Evolutionary conservation across 2,888 invertebrate genomes (phyloP).

Genomic region (Synergus itoensis): DNA sequence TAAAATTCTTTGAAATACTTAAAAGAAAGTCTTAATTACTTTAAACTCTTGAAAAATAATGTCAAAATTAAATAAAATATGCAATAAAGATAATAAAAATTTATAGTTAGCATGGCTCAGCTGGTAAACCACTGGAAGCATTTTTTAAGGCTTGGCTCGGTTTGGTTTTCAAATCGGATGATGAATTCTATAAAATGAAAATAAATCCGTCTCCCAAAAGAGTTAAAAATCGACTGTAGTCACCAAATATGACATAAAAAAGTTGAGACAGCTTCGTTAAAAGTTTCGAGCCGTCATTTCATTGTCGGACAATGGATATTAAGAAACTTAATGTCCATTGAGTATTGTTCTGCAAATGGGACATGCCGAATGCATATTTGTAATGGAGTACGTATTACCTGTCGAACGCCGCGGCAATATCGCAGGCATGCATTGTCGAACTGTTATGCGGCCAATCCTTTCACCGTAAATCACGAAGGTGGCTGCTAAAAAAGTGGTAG

Average conservation of each 20-base stretch:
- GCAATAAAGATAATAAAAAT: too few relatives aligned
- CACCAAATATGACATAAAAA: background rate
- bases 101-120: too few relatives aligned
- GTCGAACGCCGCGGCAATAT: constrained; percentile 42
- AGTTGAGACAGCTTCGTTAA: constrained; percentile 32
- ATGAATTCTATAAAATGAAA: background rate
- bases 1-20: too few relatives aligned
- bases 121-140: too few relatives aligned
- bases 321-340: constrained; percentile 16
- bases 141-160: too few relatives aligned
- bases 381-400: constrained; percentile 35
- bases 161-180: constrained; percentile 41
- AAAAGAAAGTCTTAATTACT: too few relatives aligned
- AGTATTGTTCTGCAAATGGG: constrained; percentile 38
- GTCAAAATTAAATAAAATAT: too few relatives aligned
- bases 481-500: constrained; percentile 57
- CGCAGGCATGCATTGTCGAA: constrained; percentile 50
- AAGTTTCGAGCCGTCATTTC: background rate
- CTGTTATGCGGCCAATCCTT: constrained; percentile 59
- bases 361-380: constrained; percentile 39
- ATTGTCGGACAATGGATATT: constrained; percentile 37
- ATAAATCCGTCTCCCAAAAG: constrained; percentile 22
- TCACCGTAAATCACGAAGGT: constrained; percentile 61
- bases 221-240: too few relatives aligned
- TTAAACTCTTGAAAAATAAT: too few relatives aligned